phyloP scores from a whole-genome alignment of 1,140 invertebrate species.

The Saccostrea glomerata region DNA sequence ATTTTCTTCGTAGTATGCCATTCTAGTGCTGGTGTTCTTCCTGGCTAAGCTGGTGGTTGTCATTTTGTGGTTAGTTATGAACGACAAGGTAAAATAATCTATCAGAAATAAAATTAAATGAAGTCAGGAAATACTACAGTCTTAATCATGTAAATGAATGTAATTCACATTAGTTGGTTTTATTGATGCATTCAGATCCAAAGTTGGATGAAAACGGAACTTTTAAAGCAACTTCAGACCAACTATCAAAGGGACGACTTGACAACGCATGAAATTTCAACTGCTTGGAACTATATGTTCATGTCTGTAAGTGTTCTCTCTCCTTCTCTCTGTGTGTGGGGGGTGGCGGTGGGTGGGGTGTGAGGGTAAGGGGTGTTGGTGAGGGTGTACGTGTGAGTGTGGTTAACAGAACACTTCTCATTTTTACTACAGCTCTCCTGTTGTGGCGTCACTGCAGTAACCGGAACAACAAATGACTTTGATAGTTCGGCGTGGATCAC shows the following conservation, averaged over 20 bases:
- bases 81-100: conserved; percentile 29
- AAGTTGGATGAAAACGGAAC: conserved; percentile 27
- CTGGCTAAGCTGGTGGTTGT: conserved; percentile 47
- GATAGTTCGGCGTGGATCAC: conserved; percentile 16
- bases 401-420: background rate
- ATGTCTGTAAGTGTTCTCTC: conserved; percentile 39
- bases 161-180: background rate
- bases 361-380: too few species aligned
- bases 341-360: too few species aligned
- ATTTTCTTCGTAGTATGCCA: conserved; percentile 42
- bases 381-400: too few species aligned
- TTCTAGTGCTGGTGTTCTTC: conserved; percentile 48
- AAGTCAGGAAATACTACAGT: too few species aligned
- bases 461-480: conserved; percentile 44
- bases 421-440: conserved; percentile 37
- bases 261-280: conserved; percentile 43
- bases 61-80: conserved; percentile 52
- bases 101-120: too few species aligned
- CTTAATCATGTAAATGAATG: too few species aligned
- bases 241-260: conserved; percentile 42
- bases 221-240: conserved; percentile 25
- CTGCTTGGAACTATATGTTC: conserved; percentile 50
- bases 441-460: conserved; percentile 45
- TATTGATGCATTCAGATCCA: background rate
- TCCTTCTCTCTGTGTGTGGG: too few species aligned